A percentile compares a stretch with the other conserved stretches of the same genome.
Evolutionary conservation across 64 coral and sea anemone species (phyloP).

Genomic region (Pocillopora verrucosa): DNA sequence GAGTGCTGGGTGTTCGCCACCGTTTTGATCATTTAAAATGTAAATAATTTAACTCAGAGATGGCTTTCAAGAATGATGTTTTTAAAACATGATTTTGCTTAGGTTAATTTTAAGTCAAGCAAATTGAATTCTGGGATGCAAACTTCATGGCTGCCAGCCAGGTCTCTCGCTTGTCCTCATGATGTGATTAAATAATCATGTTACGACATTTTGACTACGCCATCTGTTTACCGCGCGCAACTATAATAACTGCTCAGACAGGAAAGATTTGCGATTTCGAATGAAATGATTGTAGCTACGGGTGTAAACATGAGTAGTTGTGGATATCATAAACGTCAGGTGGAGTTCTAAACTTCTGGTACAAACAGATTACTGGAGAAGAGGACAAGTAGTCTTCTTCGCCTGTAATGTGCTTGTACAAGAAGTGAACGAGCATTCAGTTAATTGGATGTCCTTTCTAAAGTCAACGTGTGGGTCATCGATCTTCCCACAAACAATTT

Average conservation of each 20-base stretch:
- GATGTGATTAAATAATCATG: background rate
- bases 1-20: too few relatives aligned
- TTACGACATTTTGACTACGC: background rate
- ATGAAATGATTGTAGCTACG: background rate
- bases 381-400: too few relatives aligned
- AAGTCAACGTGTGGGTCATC: constrained; percentile 5
- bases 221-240: too few relatives aligned
- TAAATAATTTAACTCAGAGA: too few relatives aligned
- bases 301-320: background rate
- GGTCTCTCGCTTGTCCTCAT: background rate
- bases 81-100: too few relatives aligned
- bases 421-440: background rate
- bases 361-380: background rate
- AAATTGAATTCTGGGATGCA: background rate
- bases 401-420: too few relatives aligned
- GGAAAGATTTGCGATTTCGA: background rate
- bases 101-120: too few relatives aligned
- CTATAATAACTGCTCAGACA: too few relatives aligned
- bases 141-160: background rate
- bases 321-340: too few relatives aligned
- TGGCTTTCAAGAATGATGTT: too few relatives aligned
- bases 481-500: too few relatives aligned
- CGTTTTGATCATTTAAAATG: too few relatives aligned
- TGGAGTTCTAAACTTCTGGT: background rate
- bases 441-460: background rate